These are phyloP conservation scores for Argynnis bischoffii DNA, from an alignment of 2,888 invertebrate species.

Conservation along the genomic window DNA sequence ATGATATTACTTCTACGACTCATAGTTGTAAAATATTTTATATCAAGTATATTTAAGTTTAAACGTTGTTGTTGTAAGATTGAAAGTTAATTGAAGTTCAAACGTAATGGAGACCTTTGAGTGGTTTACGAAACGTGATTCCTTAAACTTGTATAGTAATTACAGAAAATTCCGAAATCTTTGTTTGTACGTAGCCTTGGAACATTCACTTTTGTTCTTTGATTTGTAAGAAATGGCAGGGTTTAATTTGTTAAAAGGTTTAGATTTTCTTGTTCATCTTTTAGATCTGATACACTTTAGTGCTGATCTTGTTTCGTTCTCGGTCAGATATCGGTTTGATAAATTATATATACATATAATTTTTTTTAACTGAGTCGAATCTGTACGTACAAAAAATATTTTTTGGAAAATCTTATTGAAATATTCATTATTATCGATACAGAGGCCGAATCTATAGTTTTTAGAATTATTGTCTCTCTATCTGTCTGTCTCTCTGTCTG, in stretches of 20 bases:
- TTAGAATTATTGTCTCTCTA: too few species aligned
- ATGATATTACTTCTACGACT: not conserved
- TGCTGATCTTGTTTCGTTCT: too few species aligned
- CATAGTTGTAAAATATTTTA: not conserved
- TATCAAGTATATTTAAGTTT: not conserved
- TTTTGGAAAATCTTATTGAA: too few species aligned
- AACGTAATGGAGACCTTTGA: constrained; percentile 23
- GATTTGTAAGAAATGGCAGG: not conserved
- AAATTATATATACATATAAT: too few species aligned
- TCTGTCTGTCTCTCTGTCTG: too few species aligned
- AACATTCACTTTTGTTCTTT: constrained; percentile 32
- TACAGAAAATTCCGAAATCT: constrained; percentile 53
- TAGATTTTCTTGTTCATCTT: not conserved
- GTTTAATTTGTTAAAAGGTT: not conserved
- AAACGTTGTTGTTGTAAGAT: not conserved
- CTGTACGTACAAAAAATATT: too few species aligned
- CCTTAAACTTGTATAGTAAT: constrained; percentile 54
- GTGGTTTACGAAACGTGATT: constrained; percentile 40
- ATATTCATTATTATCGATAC: too few species aligned
- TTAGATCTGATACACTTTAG: too few species aligned
- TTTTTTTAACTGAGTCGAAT: too few species aligned
- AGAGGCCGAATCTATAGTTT: too few species aligned
- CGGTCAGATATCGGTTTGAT: too few species aligned
- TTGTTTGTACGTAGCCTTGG: constrained; percentile 47
- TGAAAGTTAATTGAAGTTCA: not conserved